These are phyloP conservation scores for Pyralis farinalis DNA, from an alignment of 2,888 invertebrate genomes.

Conservation along the genomic window DNA sequence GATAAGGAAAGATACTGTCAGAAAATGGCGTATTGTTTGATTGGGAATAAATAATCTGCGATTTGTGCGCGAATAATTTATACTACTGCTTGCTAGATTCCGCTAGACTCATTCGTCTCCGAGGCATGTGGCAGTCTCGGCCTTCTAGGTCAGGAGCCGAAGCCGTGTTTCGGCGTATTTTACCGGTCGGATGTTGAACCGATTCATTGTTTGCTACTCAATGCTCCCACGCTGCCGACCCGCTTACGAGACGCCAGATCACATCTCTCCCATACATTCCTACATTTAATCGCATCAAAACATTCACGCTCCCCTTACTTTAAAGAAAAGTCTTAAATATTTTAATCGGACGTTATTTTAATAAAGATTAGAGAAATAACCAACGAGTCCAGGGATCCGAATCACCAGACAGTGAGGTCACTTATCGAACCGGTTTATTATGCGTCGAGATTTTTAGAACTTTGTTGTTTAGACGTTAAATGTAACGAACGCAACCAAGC, in stretches of 20 bases:
- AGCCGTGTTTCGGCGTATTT: conserved; percentile 17
- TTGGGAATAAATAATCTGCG: too few relatives aligned
- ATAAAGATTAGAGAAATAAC: not conserved
- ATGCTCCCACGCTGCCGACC: conserved; percentile 46
- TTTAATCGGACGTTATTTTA: conserved; percentile 1
- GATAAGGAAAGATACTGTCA: too few relatives aligned
- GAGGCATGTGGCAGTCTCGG: conserved; percentile 21
- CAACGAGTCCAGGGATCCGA: conserved; percentile 19
- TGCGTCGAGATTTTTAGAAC: conserved; percentile 27
- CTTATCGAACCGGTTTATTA: conserved; percentile 52
- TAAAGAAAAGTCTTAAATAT: conserved; percentile 1
- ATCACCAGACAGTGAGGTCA: conserved; percentile 65
- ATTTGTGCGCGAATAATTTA: too few relatives aligned
- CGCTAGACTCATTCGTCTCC: not conserved
- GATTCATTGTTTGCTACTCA: conserved; percentile 48
- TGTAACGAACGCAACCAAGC: conserved; percentile 9
- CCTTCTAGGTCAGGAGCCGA: conserved; percentile 20
- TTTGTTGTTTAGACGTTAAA: conserved; percentile 20
- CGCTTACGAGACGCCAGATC: conserved; percentile 26
- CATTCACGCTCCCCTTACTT: not conserved
- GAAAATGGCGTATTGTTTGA: too few relatives aligned
- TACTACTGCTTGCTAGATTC: too few relatives aligned
- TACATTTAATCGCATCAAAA: conserved; percentile 15
- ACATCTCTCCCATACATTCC: conserved; percentile 33
- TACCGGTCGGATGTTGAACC: conserved; percentile 63